Evolutionary conservation across 2,797 vertebrate genomes (phyloP).

Genomic region (Fratercula arctica): DNA sequence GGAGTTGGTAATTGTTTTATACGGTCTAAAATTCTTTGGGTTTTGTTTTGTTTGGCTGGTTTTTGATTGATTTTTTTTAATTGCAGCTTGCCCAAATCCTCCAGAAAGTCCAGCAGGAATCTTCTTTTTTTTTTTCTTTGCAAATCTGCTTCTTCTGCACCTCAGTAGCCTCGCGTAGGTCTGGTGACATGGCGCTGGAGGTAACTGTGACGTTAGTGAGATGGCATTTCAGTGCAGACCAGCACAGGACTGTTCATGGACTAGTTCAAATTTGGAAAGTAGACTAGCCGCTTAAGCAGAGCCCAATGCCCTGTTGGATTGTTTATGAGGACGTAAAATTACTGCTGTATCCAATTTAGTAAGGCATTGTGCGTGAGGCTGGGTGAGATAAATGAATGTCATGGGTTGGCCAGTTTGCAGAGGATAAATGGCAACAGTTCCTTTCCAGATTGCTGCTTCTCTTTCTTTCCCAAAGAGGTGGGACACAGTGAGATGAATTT

Average conservation of each 20-base stretch:
- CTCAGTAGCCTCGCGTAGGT: background rate
- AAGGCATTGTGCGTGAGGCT: background rate
- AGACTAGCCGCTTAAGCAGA: background rate
- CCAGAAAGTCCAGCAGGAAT: background rate
- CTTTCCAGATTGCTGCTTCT: background rate
- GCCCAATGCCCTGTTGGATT: background rate
- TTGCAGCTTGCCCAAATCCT: background rate
- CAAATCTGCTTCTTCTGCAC: background rate
- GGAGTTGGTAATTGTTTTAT: background rate
- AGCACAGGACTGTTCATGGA: background rate
- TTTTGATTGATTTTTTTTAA: background rate
- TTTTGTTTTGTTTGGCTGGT: background rate
- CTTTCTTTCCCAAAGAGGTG: background rate
- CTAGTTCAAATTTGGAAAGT: background rate
- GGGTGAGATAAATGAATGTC: accelerated
- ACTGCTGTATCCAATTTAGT: background rate
- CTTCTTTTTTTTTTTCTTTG: background rate
- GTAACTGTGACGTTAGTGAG: background rate
- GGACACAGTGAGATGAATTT: background rate
- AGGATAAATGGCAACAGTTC: background rate
- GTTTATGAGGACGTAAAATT: background rate
- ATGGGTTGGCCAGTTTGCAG: background rate
- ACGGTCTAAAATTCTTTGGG: background rate
- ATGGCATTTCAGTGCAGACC: background rate
- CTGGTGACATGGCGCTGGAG: background rate